Evolutionary conservation across 2,888 invertebrate genomes (phyloP).

Genomic region (Steromphala cineraria): DNA sequence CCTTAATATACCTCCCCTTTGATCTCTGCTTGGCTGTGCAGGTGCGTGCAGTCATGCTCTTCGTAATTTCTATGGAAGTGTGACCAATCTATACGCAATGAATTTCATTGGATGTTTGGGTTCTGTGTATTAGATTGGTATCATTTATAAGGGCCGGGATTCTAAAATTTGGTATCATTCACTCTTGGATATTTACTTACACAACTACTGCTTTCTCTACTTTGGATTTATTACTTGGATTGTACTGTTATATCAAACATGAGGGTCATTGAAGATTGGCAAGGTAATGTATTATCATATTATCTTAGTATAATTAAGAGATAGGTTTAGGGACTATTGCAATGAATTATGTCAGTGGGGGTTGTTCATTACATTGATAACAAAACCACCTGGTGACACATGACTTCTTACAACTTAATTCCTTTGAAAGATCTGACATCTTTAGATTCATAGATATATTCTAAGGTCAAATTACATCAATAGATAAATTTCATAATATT

Average conservation of each 20-base stretch:
- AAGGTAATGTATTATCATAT: not conserved
- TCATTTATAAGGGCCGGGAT: not conserved
- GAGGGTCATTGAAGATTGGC: not conserved
- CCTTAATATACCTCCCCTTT: not conserved
- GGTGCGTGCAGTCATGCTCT: not conserved
- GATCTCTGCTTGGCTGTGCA: not conserved
- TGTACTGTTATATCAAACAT: not conserved
- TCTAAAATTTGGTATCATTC: not conserved
- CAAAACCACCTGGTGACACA: too few species aligned
- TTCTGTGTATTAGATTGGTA: not conserved
- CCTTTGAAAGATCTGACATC: too few species aligned
- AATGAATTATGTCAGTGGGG: too few species aligned
- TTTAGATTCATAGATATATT: not conserved
- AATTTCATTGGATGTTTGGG: not conserved
- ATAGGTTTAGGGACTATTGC: too few species aligned
- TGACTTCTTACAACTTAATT: too few species aligned
- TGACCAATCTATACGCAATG: not conserved
- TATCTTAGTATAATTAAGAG: too few species aligned
- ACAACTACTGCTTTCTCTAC: not conserved
- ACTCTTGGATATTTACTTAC: not conserved
- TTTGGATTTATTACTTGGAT: not conserved
- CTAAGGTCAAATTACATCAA: not conserved
- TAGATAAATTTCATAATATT: not conserved
- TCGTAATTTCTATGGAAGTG: not conserved
- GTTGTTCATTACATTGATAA: too few species aligned